Evolutionary conservation across 2,888 invertebrate species (phyloP).

Genomic region (Hydropsyche betteni): DNA sequence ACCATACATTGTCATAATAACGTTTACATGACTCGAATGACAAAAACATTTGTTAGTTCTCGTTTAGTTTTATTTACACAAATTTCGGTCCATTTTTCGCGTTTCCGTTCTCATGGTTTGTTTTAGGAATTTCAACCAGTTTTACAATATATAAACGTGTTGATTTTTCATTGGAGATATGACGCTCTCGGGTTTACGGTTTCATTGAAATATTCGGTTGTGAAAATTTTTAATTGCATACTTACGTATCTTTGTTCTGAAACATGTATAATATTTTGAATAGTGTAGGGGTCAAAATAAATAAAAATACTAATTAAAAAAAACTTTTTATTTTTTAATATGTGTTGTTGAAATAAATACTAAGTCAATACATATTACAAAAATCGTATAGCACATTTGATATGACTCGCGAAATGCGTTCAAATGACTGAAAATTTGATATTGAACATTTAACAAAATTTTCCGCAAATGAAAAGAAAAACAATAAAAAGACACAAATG

Average conservation of each 20-base stretch:
- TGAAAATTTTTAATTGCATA: too few relatives aligned
- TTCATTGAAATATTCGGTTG: too few relatives aligned
- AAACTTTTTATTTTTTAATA: slow-evolving; percentile 9
- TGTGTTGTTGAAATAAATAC: slow-evolving; percentile 46
- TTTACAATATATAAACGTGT: too few relatives aligned
- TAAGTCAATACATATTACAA: slow-evolving; percentile 42
- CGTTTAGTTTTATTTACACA: too few relatives aligned
- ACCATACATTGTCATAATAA: slow-evolving; percentile 21
- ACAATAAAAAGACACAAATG: background rate
- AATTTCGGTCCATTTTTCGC: too few relatives aligned
- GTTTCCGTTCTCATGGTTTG: slow-evolving; percentile 13
- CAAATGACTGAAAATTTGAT: slow-evolving; percentile 9
- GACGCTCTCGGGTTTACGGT: too few relatives aligned
- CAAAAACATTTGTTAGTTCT: background rate
- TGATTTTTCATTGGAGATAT: too few relatives aligned
- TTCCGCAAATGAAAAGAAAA: slow-evolving; percentile 2
- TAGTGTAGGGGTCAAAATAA: too few relatives aligned
- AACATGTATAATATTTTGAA: too few relatives aligned
- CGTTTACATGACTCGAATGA: background rate
- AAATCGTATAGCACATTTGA: slow-evolving; percentile 41
- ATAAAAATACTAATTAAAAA: background rate
- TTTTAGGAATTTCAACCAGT: too few relatives aligned
- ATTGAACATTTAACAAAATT: slow-evolving; percentile 5
- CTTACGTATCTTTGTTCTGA: too few relatives aligned
- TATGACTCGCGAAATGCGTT: slow-evolving; percentile 37